Percentiles rank a stretch among this genome's conserved stretches.
Evolutionary conservation across 2,797 vertebrate species (phyloP).

Genomic region (Capromys pilorides): DNA sequence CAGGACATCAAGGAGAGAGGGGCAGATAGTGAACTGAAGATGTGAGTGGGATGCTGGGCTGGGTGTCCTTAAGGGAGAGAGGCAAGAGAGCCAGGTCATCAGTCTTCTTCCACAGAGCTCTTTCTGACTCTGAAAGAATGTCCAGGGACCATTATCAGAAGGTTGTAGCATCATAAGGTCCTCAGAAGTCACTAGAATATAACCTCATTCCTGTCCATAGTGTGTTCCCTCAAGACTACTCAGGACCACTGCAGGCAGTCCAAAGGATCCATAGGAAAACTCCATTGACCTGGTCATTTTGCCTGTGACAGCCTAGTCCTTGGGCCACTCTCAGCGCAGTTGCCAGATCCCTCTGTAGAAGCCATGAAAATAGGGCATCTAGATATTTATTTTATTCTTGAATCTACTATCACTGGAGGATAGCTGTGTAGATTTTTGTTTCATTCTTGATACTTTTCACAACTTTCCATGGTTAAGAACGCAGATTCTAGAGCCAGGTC

Average conservation of each 20-base stretch:
- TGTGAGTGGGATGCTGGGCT: not conserved
- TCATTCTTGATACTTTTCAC: not conserved
- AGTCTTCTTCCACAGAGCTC: not conserved
- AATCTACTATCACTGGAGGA: not conserved
- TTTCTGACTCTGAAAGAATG: not conserved
- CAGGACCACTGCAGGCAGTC: not conserved
- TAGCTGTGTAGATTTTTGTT: not conserved
- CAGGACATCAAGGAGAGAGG: not conserved
- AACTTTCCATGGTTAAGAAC: not conserved
- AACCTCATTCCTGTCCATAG: not conserved
- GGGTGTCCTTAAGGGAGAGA: not conserved
- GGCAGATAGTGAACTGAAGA: fast-evolving
- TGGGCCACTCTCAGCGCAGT: too few species aligned
- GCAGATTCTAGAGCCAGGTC: not conserved
- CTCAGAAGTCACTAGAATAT: not conserved
- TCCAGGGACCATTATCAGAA: not conserved
- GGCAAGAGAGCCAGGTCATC: not conserved
- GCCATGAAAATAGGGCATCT: not conserved
- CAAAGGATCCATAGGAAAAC: not conserved
- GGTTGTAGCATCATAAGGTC: not conserved
- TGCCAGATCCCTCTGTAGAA: not conserved
- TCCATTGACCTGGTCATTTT: not conserved
- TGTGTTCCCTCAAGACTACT: not conserved
- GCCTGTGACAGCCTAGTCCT: not conserved
- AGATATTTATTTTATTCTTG: not conserved